phyloP scores from a whole-genome alignment of 2,113 vertebrate species.

The Tonatia bakeri region DNA sequence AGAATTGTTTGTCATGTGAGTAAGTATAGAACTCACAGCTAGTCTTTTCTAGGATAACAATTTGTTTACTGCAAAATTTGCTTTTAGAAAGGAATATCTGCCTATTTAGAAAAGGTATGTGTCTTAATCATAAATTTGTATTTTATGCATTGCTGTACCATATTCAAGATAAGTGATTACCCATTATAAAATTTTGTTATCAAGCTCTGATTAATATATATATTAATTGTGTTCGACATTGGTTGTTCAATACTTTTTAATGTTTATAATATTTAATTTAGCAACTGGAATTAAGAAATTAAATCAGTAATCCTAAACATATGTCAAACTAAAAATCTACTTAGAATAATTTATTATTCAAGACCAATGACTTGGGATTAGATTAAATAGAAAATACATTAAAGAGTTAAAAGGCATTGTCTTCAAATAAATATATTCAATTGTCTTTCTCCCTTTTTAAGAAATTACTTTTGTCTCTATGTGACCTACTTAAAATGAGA shows the following conservation, averaged over 20 bases:
- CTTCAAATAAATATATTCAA: neutral
- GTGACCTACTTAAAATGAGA: conserved; percentile 7
- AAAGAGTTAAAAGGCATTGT: neutral
- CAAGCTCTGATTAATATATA: neutral
- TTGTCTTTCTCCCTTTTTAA: neutral
- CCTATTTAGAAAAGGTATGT: neutral
- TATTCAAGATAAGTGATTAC: neutral
- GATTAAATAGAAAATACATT: neutral
- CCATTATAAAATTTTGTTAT: neutral
- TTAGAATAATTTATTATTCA: neutral
- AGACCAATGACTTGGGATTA: neutral
- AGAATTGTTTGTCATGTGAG: neutral
- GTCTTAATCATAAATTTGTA: neutral
- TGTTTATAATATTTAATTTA: conserved; percentile 11
- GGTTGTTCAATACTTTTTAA: neutral
- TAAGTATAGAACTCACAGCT: neutral
- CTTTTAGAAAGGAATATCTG: neutral
- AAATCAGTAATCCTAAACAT: neutral
- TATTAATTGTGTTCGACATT: neutral
- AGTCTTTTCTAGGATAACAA: neutral
- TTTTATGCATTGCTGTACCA: neutral
- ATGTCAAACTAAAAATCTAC: neutral
- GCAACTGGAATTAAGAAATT: neutral
- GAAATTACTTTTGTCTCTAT: neutral
- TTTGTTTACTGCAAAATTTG: neutral